Conservation (phyloP, 1,140 invertebrate species). For the Bombus soroeensis region DNA sequence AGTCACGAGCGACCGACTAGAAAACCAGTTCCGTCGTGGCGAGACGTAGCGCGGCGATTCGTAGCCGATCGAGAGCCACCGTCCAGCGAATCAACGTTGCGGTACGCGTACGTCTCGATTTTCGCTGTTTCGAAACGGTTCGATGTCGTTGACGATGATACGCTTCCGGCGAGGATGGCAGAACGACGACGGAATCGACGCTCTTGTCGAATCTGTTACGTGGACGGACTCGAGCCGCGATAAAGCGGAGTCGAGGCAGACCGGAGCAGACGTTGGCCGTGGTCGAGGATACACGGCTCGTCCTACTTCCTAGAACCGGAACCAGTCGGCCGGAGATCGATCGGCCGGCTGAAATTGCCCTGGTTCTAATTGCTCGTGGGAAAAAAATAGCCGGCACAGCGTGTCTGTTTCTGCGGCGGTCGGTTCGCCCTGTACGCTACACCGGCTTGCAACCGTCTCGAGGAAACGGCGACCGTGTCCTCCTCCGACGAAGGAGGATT, state of each 20-base stretch:
- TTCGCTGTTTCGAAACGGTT: neutral
- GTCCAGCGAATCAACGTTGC: neutral
- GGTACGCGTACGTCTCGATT: neutral
- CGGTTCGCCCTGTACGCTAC: neutral
- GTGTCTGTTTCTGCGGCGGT: neutral
- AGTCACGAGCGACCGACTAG: constrained; percentile 66
- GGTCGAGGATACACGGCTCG: neutral
- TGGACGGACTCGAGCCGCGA: constrained; percentile 64
- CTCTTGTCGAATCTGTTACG: constrained; percentile 25
- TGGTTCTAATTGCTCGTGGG: constrained; percentile 24
- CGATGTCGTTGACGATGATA: constrained; percentile 63
- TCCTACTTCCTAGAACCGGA: neutral
- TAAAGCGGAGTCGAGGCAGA: neutral
- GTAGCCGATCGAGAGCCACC: constrained; percentile 38
- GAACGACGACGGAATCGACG: constrained; percentile 40
- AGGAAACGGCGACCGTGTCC: neutral
- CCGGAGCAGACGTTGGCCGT: neutral
- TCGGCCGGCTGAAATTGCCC: neutral
- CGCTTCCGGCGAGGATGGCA: constrained; percentile 69
- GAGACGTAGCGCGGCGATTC: constrained; percentile 53
- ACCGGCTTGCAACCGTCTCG: neutral
- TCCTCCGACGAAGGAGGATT: neutral
- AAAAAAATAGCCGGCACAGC: neutral
- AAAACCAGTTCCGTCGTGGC: constrained; percentile 68
- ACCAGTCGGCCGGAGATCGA: neutral